These are phyloP conservation scores for Odontamblyopus rebecca DNA, from an alignment of 2,797 vertebrate genomes.

Conservation along the genomic window DNA sequence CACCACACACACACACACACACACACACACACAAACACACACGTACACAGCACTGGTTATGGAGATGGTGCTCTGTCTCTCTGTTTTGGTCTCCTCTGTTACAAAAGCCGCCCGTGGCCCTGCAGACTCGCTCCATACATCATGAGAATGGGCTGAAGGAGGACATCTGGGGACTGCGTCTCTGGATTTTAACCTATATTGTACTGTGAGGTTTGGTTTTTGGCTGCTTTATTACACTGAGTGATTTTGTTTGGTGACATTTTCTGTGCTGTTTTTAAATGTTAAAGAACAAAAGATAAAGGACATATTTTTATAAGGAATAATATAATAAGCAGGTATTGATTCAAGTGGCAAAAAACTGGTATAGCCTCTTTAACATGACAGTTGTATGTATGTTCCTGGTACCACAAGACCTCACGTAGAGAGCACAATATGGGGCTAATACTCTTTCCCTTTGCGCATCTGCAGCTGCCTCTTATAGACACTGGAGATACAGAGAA, in stretches of 20 bases:
- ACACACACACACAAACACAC: no score
- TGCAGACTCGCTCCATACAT: conserved; percentile 38
- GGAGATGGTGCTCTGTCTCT: conserved; percentile 17
- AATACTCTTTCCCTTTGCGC: conserved; percentile 54
- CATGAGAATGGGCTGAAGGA: conserved; percentile 26
- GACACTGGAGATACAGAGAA: conserved; percentile 52
- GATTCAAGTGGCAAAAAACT: no score
- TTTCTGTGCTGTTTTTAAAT: no score
- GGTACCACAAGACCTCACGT: conserved; percentile 56
- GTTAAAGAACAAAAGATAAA: background rate
- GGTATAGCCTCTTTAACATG: background rate
- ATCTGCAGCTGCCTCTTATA: conserved; percentile 49
- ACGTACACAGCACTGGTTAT: conserved; percentile 7
- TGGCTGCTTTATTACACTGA: background rate
- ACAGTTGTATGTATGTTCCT: conserved; percentile 19
- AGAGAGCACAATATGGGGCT: conserved; percentile 35
- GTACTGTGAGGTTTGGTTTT: background rate
- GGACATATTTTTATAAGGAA: no score
- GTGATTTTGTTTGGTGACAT: no score
- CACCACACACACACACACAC: conserved; percentile 2
- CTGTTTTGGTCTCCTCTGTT: conserved; percentile 30
- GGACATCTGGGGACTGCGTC: background rate
- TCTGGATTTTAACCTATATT: background rate
- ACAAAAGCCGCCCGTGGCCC: conserved; percentile 28
- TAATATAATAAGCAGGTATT: no score